Conservation (phyloP, 2,797 vertebrate species). For the Scleropages formosus region DNA sequence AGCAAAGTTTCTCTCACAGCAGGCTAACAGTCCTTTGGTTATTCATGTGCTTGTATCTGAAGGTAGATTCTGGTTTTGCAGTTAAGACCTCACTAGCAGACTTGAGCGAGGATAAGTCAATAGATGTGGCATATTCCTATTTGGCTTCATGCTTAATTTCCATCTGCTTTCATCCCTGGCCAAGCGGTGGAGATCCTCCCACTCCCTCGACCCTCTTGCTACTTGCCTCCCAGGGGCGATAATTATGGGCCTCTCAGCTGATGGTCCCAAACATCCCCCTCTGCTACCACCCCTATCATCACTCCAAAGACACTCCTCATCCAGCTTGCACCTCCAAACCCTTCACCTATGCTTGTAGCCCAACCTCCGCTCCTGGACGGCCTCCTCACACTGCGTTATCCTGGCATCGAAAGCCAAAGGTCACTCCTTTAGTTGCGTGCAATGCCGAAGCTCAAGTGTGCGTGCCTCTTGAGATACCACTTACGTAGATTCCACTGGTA, state of each 20-base stretch:
- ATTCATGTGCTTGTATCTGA: too few relatives aligned
- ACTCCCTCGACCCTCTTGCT: not conserved
- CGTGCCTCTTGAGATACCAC: not conserved
- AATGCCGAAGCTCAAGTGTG: not conserved
- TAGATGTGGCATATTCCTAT: not conserved
- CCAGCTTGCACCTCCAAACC: not conserved
- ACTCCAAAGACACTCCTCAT: slow-evolving; percentile 3
- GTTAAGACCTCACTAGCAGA: too few relatives aligned
- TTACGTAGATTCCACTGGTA: not conserved
- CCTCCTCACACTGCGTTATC: not conserved
- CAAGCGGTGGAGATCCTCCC: not conserved
- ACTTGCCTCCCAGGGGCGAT: not conserved
- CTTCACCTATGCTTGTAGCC: not conserved
- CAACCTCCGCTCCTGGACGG: not conserved
- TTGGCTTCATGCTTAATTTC: slow-evolving; percentile 1
- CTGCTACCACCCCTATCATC: too few relatives aligned
- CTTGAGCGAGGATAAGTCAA: too few relatives aligned
- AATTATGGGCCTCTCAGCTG: not conserved
- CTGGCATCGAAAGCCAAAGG: slow-evolving; percentile 5
- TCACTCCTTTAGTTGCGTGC: not conserved
- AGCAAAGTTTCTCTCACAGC: too few relatives aligned
- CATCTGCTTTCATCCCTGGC: not conserved
- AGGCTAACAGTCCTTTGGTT: too few relatives aligned
- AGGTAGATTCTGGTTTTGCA: too few relatives aligned
- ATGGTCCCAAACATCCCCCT: too few relatives aligned